These are phyloP conservation scores for Triplophysa dalaica DNA, from an alignment of 2,113 vertebrate species.

Conservation along the genomic window DNA sequence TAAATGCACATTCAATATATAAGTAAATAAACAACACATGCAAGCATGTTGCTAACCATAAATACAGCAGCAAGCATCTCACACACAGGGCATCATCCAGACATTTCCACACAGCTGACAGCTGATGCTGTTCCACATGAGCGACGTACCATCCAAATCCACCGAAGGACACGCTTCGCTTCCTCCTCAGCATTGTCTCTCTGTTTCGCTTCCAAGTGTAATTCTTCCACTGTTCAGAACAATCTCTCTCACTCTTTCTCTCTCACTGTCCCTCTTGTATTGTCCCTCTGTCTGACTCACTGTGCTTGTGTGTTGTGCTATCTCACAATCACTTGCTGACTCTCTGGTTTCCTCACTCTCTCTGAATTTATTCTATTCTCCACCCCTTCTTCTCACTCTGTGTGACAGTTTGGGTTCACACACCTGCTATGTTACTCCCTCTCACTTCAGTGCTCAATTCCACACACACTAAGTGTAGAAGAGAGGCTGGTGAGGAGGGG, in stretches of 20 bases:
- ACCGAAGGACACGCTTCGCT: constrained; percentile 58
- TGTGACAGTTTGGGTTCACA: constrained; percentile 46
- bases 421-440: constrained; percentile 49
- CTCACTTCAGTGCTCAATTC: constrained; percentile 41
- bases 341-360: constrained; percentile 20
- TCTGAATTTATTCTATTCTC: constrained; percentile 41
- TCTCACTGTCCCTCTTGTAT: constrained; percentile 4
- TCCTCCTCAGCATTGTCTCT: constrained; percentile 57
- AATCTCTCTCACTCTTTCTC: constrained; percentile 11
- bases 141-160: constrained; percentile 59
- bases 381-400: constrained; percentile 37
- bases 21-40: constrained; percentile 3
- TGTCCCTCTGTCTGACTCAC: constrained; percentile 4
- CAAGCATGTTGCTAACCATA: constrained; percentile 20
- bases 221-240: not conserved
- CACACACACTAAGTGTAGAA: constrained; percentile 36
- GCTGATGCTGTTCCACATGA: constrained; percentile 46
- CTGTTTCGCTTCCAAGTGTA: constrained; percentile 22
- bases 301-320: constrained; percentile 2
- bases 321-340: constrained; percentile 34
- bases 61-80: constrained; percentile 11
- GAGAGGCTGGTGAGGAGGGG: constrained; percentile 23
- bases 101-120: constrained; percentile 28
- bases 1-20: constrained; percentile 8
- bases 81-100: constrained; percentile 38